phyloP scores from a whole-genome alignment of 1,140 invertebrate species.

The Drosophila malerkotliana region DNA sequence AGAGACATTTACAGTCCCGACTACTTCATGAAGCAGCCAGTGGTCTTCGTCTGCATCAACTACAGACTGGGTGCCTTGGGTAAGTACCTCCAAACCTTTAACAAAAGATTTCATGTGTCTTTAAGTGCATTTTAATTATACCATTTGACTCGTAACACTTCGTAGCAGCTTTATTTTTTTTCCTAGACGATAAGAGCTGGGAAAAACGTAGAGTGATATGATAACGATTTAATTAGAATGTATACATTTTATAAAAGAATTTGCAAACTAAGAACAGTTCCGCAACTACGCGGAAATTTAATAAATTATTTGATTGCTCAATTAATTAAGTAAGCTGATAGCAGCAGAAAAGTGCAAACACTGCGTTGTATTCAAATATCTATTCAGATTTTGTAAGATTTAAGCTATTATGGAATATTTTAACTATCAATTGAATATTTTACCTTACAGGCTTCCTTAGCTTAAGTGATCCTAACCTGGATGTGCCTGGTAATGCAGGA shows the following conservation, averaged over 20 bases:
- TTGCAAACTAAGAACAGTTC: background rate
- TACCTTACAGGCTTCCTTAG: constrained; percentile 67
- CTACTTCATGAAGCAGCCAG: constrained; percentile 84
- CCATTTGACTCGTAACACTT: background rate
- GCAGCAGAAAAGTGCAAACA: background rate
- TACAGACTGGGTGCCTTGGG: constrained; percentile 86
- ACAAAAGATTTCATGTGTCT: background rate
- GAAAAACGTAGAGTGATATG: background rate
- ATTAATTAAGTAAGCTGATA: background rate
- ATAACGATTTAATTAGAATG: too few relatives aligned
- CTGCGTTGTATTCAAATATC: too few relatives aligned
- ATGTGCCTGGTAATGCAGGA: constrained; percentile 82
- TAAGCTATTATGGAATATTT: too few relatives aligned
- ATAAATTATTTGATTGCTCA: background rate
- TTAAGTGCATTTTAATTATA: constrained; percentile 1
- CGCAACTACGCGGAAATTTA: constrained; percentile 2
- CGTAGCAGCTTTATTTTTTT: background rate
- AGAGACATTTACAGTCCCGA: constrained; percentile 83
- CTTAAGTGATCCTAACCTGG: constrained; percentile 75
- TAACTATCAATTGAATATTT: too few relatives aligned
- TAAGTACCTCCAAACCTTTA: constrained; percentile 23
- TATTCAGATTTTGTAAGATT: too few relatives aligned
- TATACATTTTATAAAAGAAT: background rate
- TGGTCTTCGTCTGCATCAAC: constrained; percentile 86
- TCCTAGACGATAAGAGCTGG: background rate